phyloP scores from a whole-genome alignment of 2,113 vertebrate genomes.

The Callithrix jacchus region DNA sequence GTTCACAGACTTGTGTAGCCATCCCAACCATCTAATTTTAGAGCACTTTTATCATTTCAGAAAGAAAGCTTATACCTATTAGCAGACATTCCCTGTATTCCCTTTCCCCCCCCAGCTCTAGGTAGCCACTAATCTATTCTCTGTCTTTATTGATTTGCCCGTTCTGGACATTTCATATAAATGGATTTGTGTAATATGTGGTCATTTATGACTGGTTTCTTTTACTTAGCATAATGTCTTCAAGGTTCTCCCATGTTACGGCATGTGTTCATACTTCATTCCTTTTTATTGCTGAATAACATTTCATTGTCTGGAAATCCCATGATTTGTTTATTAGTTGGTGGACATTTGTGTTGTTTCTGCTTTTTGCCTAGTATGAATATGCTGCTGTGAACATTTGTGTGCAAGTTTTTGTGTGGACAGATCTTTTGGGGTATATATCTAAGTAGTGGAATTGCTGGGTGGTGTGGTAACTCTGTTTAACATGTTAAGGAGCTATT shows the following conservation, averaged over 20 bases:
- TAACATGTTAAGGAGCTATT: constrained; percentile 5
- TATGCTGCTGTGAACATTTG: neutral
- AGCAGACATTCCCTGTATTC: neutral
- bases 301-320: neutral
- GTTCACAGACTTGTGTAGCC: neutral
- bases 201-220: constrained; percentile 26
- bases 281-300: constrained; percentile 27
- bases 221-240: constrained; percentile 27
- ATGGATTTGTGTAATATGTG: neutral
- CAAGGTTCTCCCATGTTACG: neutral
- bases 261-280: neutral
- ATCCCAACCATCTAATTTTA: constrained; percentile 24
- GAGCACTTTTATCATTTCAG: neutral
- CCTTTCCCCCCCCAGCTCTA: neutral
- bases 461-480: neutral
- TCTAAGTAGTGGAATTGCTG: constrained; percentile 13
- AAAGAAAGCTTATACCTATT: neutral
- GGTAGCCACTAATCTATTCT: neutral
- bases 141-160: neutral
- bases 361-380: constrained; percentile 27
- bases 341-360: constrained; percentile 17
- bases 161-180: constrained; percentile 36
- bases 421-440: neutral
- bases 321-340: neutral
- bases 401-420: neutral